phyloP scores from a whole-genome alignment of 2,888 invertebrate genomes.

The Campoplex nolae region DNA sequence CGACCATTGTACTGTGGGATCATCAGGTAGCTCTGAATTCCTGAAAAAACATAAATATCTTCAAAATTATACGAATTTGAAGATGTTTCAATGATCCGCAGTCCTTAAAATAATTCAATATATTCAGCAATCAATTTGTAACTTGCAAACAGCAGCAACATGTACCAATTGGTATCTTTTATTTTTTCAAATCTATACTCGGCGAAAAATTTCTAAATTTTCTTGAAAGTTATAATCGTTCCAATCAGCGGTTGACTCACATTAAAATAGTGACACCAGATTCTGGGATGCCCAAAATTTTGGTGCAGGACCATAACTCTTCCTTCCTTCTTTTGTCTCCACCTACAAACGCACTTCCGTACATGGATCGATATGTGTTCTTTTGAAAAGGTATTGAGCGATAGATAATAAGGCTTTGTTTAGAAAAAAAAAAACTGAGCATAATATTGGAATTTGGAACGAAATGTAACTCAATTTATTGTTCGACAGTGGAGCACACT shows the following conservation, averaged over 20 bases:
- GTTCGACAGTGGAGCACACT: neutral
- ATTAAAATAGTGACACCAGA: slow-evolving; percentile 89
- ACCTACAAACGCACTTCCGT: slow-evolving; percentile 76
- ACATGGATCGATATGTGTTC: slow-evolving; percentile 62
- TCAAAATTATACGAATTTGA: neutral
- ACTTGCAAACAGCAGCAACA: neutral
- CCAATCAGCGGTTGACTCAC: slow-evolving; percentile 74
- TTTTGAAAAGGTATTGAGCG: neutral
- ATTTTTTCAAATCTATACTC: neutral
- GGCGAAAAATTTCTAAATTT: neutral
- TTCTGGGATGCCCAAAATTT: slow-evolving; percentile 91
- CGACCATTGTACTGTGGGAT: slow-evolving; percentile 92
- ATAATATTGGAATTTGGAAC: neutral
- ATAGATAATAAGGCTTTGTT: neutral
- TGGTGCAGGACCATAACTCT: slow-evolving; percentile 94
- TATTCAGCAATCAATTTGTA: neutral
- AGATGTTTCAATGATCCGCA: neutral
- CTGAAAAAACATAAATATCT: slow-evolving; percentile 85
- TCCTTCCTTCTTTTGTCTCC: slow-evolving; percentile 86
- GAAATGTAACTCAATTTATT: neutral
- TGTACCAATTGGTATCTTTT: no score
- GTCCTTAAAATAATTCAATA: neutral
- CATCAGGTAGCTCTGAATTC: slow-evolving; percentile 91
- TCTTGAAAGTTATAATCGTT: neutral
- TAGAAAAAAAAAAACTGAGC: neutral